Evolutionary conservation across 2,113 vertebrate genomes (phyloP).

Genomic region (Cololabis saira): DNA sequence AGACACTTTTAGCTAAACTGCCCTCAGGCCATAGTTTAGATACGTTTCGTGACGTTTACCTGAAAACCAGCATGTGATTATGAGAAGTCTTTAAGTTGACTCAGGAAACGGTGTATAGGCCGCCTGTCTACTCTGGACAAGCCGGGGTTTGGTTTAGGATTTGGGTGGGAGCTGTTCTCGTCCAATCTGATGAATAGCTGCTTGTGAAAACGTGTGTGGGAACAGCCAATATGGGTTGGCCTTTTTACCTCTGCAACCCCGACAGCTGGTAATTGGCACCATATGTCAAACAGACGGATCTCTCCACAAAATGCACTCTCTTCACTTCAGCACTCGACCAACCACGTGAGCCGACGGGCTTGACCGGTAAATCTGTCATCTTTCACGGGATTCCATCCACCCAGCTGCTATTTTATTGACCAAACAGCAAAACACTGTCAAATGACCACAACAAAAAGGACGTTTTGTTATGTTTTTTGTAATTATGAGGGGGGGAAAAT

Average conservation of each 20-base stretch:
- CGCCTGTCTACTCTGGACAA: conserved; percentile 58
- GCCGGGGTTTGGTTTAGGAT: conserved; percentile 63
- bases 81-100: conserved; percentile 45
- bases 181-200: conserved; percentile 68
- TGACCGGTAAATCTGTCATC: not conserved
- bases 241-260: conserved; percentile 71
- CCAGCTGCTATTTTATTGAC: not conserved
- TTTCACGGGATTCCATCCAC: not conserved
- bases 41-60: conserved; percentile 11
- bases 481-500: too few species aligned
- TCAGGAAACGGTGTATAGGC: conserved; percentile 51
- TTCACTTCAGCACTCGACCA: conserved; percentile 34
- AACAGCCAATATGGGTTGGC: conserved; percentile 69
- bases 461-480: too few species aligned
- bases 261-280: conserved; percentile 76
- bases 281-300: conserved; percentile 71
- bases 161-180: conserved; percentile 61
- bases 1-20: not conserved
- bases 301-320: conserved; percentile 46
- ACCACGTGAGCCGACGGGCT: conserved; percentile 8
- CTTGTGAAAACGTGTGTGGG: conserved; percentile 73
- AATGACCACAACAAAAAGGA: too few species aligned
- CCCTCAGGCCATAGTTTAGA: conserved; percentile 2
- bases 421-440: too few species aligned
- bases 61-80: conserved; percentile 34